These are phyloP conservation scores for Myotis davidii DNA, from an alignment of 2,113 vertebrate genomes.

Conservation along the genomic window DNA sequence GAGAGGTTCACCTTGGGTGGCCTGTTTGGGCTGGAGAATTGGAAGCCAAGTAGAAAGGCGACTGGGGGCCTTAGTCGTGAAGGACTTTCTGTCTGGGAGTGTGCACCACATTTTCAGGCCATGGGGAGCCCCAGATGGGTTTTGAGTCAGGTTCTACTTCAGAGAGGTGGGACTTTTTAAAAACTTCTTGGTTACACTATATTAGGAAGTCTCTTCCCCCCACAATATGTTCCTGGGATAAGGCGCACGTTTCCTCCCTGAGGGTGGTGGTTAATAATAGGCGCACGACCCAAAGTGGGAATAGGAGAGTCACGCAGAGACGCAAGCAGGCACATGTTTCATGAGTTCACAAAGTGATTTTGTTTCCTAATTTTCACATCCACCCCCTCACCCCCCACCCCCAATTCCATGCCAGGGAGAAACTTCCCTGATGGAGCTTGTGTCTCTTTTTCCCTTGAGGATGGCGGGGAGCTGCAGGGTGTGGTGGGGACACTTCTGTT, in stretches of 20 bases:
- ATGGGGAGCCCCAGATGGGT: neutral
- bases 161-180: conserved; percentile 6
- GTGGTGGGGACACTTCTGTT: neutral
- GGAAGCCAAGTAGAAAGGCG: no score
- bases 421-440: neutral
- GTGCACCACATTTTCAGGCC: neutral
- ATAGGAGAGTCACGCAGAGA: neutral
- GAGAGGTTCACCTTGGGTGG: neutral
- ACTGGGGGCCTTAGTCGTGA: neutral
- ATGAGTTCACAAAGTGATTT: conserved; percentile 23
- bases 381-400: neutral
- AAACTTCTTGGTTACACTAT: conserved; percentile 37
- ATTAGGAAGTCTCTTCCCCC: conserved; percentile 26
- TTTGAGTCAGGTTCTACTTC: conserved; percentile 39
- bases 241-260: neutral
- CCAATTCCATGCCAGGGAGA: neutral
- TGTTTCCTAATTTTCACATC: conserved; percentile 35
- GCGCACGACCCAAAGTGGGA: neutral
- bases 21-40: neutral
- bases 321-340: neutral
- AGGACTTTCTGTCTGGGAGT: neutral
- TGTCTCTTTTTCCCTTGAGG: neutral
- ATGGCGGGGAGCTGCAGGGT: neutral
- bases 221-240: conserved; percentile 48
- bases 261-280: conserved; percentile 71